Conservation (phyloP, 2,797 vertebrate species). For the Arctocebus calabarensis region DNA sequence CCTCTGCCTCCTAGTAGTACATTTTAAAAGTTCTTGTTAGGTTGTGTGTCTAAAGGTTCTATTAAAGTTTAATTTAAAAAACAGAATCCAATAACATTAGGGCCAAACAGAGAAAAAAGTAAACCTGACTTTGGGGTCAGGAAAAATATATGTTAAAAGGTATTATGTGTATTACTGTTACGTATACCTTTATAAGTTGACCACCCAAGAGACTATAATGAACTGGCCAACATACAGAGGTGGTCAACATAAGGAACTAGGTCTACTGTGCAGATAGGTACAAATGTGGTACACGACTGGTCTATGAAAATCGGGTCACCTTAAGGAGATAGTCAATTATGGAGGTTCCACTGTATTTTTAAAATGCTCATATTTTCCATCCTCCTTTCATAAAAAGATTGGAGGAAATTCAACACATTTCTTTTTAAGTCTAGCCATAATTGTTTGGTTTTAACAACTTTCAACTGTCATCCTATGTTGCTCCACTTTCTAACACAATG, state of each 20-base stretch:
- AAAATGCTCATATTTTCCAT: slow-evolving; percentile 1
- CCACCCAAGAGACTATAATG: too few species aligned
- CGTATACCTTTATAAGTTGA: too few species aligned
- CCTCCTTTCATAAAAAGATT: not conserved
- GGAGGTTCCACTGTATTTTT: not conserved
- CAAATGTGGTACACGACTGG: too few species aligned
- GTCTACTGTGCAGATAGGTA: too few species aligned
- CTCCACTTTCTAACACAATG: not conserved
- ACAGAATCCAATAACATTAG: slow-evolving; percentile 22
- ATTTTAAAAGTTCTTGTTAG: slow-evolving; percentile 39
- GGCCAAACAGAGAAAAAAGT: not conserved
- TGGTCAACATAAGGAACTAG: too few species aligned
- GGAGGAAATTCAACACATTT: slow-evolving; percentile 26
- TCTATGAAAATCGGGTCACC: too few species aligned
- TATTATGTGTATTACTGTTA: not conserved
- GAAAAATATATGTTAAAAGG: slow-evolving; percentile 25
- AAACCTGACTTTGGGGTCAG: not conserved
- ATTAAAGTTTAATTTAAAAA: slow-evolving; percentile 52
- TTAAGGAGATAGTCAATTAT: too few species aligned
- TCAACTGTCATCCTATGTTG: not conserved
- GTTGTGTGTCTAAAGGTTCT: slow-evolving; percentile 52
- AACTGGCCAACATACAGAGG: too few species aligned
- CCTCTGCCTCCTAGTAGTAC: slow-evolving; percentile 12
- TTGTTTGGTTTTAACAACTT: slow-evolving; percentile 46
- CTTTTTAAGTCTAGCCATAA: slow-evolving; percentile 10